A percentile compares a stretch with the other conserved stretches of the same genome.
phyloP scores from a whole-genome alignment of 2,113 vertebrate species.

The Aldabrachelys gigantea region DNA sequence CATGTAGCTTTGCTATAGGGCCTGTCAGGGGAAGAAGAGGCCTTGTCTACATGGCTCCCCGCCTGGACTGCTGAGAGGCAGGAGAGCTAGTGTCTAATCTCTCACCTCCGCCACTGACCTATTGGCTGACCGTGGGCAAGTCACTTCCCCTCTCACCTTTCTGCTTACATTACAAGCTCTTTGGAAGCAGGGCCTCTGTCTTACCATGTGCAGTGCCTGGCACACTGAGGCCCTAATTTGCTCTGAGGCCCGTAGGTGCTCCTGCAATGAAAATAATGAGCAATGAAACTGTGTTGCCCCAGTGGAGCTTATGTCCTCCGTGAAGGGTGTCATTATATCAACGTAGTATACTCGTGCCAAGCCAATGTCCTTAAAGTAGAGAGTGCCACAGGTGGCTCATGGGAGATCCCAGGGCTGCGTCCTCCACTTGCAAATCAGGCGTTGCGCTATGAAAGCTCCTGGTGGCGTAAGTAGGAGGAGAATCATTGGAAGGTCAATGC shows the following conservation, averaged over 20 bases:
- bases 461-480: too few species aligned
- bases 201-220: neutral
- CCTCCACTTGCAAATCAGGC: neutral
- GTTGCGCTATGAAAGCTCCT: neutral
- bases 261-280: neutral
- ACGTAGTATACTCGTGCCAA: neutral
- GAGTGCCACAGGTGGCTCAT: neutral
- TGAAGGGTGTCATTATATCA: neutral
- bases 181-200: neutral
- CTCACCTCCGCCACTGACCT: neutral
- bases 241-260: neutral
- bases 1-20: neutral
- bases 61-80: neutral
- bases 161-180: neutral
- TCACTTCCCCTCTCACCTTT: neutral
- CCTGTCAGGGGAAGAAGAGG: neutral
- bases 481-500: too few species aligned
- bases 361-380: neutral
- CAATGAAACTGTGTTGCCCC: neutral
- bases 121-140: neutral
- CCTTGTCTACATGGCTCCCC: neutral
- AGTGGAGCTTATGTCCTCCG: neutral
- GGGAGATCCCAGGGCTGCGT: neutral
- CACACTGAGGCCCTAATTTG: neutral
- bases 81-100: neutral